phyloP scores from a whole-genome alignment of 2,113 vertebrate species.

The Lophochroa leadbeateri region DNA sequence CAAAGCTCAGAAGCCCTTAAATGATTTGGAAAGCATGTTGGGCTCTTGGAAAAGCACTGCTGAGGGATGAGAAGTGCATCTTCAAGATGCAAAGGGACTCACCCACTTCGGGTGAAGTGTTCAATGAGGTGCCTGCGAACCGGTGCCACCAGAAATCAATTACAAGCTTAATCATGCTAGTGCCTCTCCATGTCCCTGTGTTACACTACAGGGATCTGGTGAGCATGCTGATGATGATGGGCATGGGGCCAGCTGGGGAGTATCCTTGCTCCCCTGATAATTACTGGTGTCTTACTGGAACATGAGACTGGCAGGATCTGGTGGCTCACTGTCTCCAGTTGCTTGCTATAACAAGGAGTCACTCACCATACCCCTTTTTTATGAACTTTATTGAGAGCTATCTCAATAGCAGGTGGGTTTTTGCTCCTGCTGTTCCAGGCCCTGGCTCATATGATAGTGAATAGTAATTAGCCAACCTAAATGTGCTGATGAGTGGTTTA shows the following conservation, averaged over 20 bases:
- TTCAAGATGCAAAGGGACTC: not conserved
- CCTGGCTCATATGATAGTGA: not conserved
- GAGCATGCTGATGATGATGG: not conserved
- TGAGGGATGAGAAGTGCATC: not conserved
- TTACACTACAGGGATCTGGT: not conserved
- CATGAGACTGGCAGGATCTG: not conserved
- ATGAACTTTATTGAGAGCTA: not conserved
- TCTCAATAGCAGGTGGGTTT: not conserved
- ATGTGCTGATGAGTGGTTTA: not conserved
- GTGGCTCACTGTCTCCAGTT: not conserved
- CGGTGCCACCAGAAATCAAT: not conserved
- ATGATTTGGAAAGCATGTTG: fast-evolving
- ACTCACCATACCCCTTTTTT: not conserved
- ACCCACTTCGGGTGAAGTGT: not conserved
- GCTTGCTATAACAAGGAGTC: not conserved
- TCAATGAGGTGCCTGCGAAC: not conserved
- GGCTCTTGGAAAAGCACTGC: not conserved
- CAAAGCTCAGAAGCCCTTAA: not conserved
- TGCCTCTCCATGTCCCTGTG: fast-evolving
- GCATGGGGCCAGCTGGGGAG: not conserved
- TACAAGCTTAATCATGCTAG: not conserved
- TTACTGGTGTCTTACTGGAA: not conserved
- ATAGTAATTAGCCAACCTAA: not conserved
- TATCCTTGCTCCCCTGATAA: not conserved
- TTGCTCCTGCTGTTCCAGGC: not conserved